phyloP scores from a whole-genome alignment of 2,797 vertebrate species.

The Notoglanidium macrostoma region DNA sequence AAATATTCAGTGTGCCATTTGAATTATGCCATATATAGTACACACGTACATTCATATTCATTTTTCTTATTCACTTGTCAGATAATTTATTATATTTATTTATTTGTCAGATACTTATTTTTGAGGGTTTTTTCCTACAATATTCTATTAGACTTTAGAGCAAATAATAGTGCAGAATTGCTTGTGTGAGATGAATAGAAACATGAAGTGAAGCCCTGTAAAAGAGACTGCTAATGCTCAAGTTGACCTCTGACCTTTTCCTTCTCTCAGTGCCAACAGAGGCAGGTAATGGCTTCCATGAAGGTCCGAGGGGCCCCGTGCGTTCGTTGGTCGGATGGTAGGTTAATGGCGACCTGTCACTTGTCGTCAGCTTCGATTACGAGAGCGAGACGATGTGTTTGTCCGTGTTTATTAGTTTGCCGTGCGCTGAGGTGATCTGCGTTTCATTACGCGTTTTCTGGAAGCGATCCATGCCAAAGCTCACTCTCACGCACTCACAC shows the following conservation, averaged over 20 bases:
- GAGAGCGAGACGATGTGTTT: slow-evolving; percentile 68
- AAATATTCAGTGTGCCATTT: not conserved
- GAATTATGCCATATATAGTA: not conserved
- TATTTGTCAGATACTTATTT: not conserved
- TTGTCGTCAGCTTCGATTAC: slow-evolving; percentile 78
- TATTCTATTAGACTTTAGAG: not conserved
- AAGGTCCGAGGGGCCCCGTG: slow-evolving; percentile 69
- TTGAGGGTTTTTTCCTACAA: not conserved
- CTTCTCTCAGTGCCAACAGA: slow-evolving; percentile 71
- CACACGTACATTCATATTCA: not conserved
- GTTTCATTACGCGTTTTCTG: slow-evolving; percentile 68
- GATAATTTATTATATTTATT: not conserved
- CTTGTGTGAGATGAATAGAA: slow-evolving; percentile 47
- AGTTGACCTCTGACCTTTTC: slow-evolving; percentile 67
- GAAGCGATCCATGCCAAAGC: slow-evolving; percentile 63
- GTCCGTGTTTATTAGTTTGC: slow-evolving; percentile 72
- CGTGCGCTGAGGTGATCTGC: slow-evolving; percentile 67
- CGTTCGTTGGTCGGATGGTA: slow-evolving; percentile 71
- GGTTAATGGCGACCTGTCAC: slow-evolving; percentile 77
- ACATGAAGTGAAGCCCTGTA: slow-evolving; percentile 65
- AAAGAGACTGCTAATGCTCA: slow-evolving; percentile 72
- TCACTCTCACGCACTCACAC: slow-evolving; percentile 13
- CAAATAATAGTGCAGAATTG: not conserved
- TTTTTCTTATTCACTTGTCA: not conserved
- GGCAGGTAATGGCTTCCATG: slow-evolving; percentile 77